These are phyloP conservation scores for Nipponacmea schrenckii DNA, from an alignment of 2,888 invertebrate genomes.

Conservation along the genomic window DNA sequence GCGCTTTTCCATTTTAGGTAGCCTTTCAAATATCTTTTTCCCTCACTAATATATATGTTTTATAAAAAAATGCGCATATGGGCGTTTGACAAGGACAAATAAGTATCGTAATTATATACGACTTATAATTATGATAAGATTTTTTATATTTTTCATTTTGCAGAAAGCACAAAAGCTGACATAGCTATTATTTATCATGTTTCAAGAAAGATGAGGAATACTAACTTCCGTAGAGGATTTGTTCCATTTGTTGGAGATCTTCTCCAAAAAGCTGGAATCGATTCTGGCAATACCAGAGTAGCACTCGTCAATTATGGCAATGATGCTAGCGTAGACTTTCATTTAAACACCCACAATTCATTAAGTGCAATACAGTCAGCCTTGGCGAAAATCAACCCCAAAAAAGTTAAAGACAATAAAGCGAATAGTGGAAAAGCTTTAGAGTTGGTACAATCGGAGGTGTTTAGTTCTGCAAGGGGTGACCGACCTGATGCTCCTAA, in stretches of 20 bases:
- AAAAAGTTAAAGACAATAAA: slow-evolving; percentile 25
- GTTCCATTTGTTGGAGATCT: slow-evolving; percentile 36
- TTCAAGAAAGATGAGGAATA: slow-evolving; percentile 34
- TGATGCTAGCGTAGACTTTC: slow-evolving; percentile 42
- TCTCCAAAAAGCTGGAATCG: slow-evolving; percentile 35
- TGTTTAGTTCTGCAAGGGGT: slow-evolving; percentile 34
- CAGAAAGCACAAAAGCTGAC: slow-evolving; percentile 38
- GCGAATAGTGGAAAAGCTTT: slow-evolving; percentile 29
- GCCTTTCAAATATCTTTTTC: too few species aligned
- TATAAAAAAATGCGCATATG: too few species aligned
- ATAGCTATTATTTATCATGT: slow-evolving; percentile 41
- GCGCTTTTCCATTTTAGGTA: too few species aligned
- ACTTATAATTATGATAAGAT: too few species aligned
- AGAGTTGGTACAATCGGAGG: slow-evolving; percentile 28
- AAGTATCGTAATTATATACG: too few species aligned
- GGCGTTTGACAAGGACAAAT: too few species aligned
- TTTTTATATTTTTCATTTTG: slow-evolving; percentile 18
- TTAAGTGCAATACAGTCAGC: slow-evolving; percentile 33
- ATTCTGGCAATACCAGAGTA: slow-evolving; percentile 44
- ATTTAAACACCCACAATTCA: slow-evolving; percentile 35
- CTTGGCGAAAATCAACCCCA: slow-evolving; percentile 32
- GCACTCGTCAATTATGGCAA: slow-evolving; percentile 62
- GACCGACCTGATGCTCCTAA: slow-evolving; percentile 42
- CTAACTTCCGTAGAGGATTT: slow-evolving; percentile 36
- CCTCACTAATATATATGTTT: too few species aligned